Conservation (phyloP, 1,140 invertebrate species). For the Cotesia vestalis region DNA sequence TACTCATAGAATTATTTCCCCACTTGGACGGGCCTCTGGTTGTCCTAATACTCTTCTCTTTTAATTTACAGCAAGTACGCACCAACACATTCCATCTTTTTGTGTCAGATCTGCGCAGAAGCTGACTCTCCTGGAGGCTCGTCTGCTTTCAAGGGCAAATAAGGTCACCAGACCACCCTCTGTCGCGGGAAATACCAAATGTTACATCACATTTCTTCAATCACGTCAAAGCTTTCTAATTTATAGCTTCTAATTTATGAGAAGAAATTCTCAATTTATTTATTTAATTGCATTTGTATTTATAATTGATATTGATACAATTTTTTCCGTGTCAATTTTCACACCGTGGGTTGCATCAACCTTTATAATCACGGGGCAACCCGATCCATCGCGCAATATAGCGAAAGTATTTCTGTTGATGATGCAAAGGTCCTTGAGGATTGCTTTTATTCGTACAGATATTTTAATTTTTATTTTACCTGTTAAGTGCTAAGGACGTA, state of each 20-base stretch:
- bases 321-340: no score
- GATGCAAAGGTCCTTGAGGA: no score
- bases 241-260: no score
- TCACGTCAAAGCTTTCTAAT: no score
- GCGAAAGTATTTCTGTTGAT: neutral
- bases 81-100: constrained; percentile 6
- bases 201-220: neutral
- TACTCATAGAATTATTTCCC: neutral
- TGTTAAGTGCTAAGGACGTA: no score
- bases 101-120: neutral
- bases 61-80: neutral
- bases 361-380: neutral
- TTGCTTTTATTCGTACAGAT: no score
- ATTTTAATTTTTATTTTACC: no score
- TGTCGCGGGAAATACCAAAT: constrained; percentile 27
- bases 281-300: neutral
- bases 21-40: neutral
- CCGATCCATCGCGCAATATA: neutral
- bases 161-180: constrained; percentile 46
- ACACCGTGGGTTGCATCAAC: neutral
- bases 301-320: no score
- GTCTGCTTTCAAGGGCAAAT: constrained; percentile 56
- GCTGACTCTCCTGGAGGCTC: constrained; percentile 45
- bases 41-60: neutral
- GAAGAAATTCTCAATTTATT: neutral